These are phyloP conservation scores for Pygoscelis antarcticus DNA, from an alignment of 2,113 vertebrate genomes.

Conservation along the genomic window DNA sequence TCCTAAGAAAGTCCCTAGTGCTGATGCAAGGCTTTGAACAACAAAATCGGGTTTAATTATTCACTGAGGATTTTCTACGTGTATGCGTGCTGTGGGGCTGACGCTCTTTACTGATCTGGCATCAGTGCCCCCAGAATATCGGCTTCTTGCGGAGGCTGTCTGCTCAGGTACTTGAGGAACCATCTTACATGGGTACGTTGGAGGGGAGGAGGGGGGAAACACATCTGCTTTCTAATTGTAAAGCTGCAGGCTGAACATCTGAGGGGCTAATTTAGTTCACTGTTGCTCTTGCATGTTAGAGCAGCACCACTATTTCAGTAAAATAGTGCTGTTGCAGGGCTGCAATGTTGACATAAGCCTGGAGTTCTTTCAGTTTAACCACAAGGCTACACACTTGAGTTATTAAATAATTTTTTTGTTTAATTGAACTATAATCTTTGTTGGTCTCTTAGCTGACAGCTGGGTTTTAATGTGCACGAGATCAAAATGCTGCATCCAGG, in stretches of 20 bases:
- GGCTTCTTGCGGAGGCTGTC: background rate
- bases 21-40: background rate
- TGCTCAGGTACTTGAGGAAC: background rate
- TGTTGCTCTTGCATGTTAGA: background rate
- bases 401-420: conserved; percentile 45
- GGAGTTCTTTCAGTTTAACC: conserved; percentile 66
- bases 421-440: conserved; percentile 47
- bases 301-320: background rate
- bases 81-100: background rate
- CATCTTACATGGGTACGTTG: background rate
- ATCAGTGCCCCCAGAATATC: background rate
- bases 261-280: background rate
- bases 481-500: conserved; percentile 44
- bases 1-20: background rate
- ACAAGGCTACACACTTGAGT: conserved; percentile 46
- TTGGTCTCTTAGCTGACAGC: conserved; percentile 25
- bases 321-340: conserved; percentile 1
- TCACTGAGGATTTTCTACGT: background rate
- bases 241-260: conserved; percentile 5
- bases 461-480: conserved; percentile 20
- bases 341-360: conserved; percentile 55
- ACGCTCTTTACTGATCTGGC: background rate
- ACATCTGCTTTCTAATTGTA: background rate
- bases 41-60: background rate
- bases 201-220: background rate